Conservation (phyloP, 2,888 invertebrate species). For the Dynastes grantii region DNA sequence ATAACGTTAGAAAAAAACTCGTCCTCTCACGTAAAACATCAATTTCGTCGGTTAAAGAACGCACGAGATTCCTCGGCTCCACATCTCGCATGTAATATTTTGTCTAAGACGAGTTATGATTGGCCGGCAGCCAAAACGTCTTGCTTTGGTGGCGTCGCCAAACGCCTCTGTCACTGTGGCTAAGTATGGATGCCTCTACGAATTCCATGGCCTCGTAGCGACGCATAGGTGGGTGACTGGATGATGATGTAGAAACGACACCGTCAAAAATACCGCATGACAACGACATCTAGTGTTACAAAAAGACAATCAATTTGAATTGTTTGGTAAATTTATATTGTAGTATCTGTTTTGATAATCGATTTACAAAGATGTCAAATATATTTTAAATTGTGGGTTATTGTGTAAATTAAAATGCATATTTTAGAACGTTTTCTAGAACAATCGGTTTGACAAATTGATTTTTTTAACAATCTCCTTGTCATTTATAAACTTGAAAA, state of each 20-base stretch:
- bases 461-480: too few species aligned
- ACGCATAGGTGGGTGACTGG: slow-evolving; percentile 44
- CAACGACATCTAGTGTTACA: not conserved
- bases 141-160: slow-evolving; percentile 61
- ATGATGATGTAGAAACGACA: slow-evolving; percentile 16
- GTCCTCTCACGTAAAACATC: not conserved
- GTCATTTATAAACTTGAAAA: too few species aligned
- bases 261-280: slow-evolving; percentile 8
- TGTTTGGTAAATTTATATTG: not conserved
- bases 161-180: slow-evolving; percentile 60
- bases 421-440: not conserved
- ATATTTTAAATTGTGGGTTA: not conserved
- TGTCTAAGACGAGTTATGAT: slow-evolving; percentile 65
- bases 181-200: slow-evolving; percentile 61
- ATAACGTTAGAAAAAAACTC: too few species aligned
- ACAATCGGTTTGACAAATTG: not conserved
- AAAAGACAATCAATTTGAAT: not conserved
- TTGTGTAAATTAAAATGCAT: not conserved
- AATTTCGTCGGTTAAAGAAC: slow-evolving; percentile 1
- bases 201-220: slow-evolving; percentile 49
- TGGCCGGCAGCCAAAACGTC: slow-evolving; percentile 62
- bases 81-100: slow-evolving; percentile 61
- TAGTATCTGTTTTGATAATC: too few species aligned
- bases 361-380: too few species aligned
- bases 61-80: slow-evolving; percentile 35